These are phyloP conservation scores for Eristalis pertinax DNA, from an alignment of 2,888 invertebrate genomes.

Conservation along the genomic window DNA sequence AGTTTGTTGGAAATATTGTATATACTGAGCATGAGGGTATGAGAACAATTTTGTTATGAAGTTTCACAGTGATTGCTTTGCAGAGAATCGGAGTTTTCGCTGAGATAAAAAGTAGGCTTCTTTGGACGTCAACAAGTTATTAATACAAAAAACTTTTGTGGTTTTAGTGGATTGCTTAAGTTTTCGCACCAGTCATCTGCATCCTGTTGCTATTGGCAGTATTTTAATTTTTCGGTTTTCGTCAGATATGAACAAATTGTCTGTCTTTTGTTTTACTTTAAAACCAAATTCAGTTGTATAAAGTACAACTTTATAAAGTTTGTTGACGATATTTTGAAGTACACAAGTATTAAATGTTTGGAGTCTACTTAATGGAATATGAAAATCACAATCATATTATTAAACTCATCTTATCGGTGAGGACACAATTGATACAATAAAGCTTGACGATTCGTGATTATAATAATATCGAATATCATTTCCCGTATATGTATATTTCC, in stretches of 20 bases:
- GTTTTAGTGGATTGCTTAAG: slow-evolving; percentile 18
- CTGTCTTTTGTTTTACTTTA: background rate
- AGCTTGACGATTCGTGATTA: too few species aligned
- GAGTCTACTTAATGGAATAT: too few species aligned
- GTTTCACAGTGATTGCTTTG: slow-evolving; percentile 22
- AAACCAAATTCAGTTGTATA: too few species aligned
- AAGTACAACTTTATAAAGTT: too few species aligned
- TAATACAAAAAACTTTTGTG: slow-evolving; percentile 43
- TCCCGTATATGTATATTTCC: too few species aligned
- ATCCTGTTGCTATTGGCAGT: slow-evolving; percentile 38
- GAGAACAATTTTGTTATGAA: slow-evolving; percentile 51
- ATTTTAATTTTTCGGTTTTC: background rate
- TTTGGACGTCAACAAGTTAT: slow-evolving; percentile 55
- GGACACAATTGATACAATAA: too few species aligned
- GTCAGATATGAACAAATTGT: background rate
- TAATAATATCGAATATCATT: too few species aligned
- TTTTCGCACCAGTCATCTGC: slow-evolving; percentile 29
- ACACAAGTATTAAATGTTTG: too few species aligned
- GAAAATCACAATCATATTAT: too few species aligned
- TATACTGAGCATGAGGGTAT: slow-evolving; percentile 20
- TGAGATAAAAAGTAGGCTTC: slow-evolving; percentile 17
- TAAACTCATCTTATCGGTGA: too few species aligned
- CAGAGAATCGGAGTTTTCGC: background rate
- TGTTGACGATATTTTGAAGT: too few species aligned
- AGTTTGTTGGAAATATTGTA: slow-evolving; percentile 56